These are phyloP conservation scores for Physeter macrocephalus DNA, from an alignment of 2,113 vertebrate genomes.

Conservation along the genomic window DNA sequence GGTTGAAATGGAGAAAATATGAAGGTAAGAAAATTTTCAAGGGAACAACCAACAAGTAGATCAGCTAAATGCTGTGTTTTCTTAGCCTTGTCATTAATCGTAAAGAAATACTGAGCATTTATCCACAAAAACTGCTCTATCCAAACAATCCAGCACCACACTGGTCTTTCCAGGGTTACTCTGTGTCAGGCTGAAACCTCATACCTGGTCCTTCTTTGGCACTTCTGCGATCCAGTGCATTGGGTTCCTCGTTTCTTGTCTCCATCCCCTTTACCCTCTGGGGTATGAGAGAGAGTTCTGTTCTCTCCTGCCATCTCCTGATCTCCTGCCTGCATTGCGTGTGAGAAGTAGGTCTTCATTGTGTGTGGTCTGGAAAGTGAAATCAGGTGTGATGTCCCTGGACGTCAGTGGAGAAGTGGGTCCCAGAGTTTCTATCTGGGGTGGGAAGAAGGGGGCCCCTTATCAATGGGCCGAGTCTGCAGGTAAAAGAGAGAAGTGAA, in stretches of 20 bases:
- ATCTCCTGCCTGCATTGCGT: background rate
- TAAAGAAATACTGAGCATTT: background rate
- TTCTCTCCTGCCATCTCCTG: background rate
- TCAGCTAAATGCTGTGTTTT: background rate
- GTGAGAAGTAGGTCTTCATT: background rate
- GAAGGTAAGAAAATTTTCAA: background rate
- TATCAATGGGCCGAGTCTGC: background rate
- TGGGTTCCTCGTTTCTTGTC: background rate
- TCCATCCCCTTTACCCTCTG: background rate
- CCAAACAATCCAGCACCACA: background rate
- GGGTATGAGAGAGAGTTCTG: background rate
- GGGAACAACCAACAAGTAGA: background rate
- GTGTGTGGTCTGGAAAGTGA: background rate
- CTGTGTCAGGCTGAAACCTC: background rate
- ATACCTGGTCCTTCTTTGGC: background rate
- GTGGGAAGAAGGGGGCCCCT: background rate
- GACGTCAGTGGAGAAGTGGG: background rate
- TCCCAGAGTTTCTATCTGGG: background rate
- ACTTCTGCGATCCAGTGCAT: background rate
- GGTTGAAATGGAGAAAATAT: constrained; percentile 40
- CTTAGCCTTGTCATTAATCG: background rate
- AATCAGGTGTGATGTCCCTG: background rate
- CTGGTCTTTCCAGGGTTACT: background rate
- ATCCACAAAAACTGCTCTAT: background rate
- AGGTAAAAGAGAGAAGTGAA: background rate